Conservation (phyloP, 2,888 invertebrate genomes). For the Amblyjoppa proteus region DNA sequence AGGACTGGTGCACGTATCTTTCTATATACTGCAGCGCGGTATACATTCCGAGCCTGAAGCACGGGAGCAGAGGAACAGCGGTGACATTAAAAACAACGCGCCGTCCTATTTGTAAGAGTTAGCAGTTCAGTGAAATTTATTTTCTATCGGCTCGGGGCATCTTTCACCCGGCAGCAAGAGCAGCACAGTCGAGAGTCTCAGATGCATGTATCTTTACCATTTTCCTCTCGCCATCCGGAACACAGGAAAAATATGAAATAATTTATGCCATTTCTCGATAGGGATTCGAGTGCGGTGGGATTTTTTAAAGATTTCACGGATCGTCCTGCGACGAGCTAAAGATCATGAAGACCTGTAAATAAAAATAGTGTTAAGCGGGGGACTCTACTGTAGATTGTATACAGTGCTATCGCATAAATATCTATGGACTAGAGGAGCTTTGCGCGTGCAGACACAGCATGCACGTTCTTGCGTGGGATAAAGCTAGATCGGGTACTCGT, state of each 20-base stretch:
- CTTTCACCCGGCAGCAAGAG: slow-evolving; percentile 67
- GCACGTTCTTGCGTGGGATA: slow-evolving; percentile 33
- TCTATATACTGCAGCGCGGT: slow-evolving; percentile 17
- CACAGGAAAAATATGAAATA: background rate
- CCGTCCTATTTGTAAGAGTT: slow-evolving; percentile 77
- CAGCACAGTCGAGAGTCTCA: slow-evolving; percentile 3
- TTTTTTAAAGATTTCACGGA: background rate
- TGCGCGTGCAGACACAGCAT: slow-evolving; percentile 22
- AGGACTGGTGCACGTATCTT: slow-evolving; percentile 50
- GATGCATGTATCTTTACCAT: background rate
- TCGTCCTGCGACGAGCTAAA: background rate
- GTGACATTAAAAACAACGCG: slow-evolving; percentile 73
- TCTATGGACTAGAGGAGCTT: slow-evolving; percentile 33
- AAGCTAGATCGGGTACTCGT: slow-evolving; percentile 37
- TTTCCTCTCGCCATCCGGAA: background rate
- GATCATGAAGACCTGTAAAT: background rate
- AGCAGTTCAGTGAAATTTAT: slow-evolving; percentile 77
- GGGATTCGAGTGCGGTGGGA: background rate
- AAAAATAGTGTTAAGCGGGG: background rate
- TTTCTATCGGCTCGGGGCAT: slow-evolving; percentile 76
- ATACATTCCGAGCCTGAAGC: background rate
- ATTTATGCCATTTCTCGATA: background rate
- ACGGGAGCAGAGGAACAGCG: slow-evolving; percentile 44
- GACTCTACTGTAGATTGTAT: background rate
- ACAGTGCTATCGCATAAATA: slow-evolving; percentile 49